These are phyloP conservation scores for Lycaena phlaeas DNA, from an alignment of 2,888 invertebrate species.

Conservation along the genomic window DNA sequence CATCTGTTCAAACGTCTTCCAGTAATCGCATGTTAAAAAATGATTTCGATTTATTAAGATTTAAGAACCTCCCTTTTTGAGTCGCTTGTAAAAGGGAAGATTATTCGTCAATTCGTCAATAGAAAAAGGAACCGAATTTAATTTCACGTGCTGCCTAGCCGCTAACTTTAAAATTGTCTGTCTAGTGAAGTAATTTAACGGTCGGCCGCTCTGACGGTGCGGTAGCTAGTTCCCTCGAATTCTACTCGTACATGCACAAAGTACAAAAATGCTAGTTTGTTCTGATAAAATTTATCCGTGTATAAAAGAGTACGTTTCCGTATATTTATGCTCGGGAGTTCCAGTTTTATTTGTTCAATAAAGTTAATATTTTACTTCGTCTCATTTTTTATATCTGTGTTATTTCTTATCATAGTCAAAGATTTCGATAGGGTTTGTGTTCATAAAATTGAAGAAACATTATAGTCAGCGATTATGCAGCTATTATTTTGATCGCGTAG, in stretches of 20 bases:
- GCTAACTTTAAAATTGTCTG: slow-evolving; percentile 3
- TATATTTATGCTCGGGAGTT: background rate
- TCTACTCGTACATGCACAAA: background rate
- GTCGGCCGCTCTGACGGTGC: slow-evolving; percentile 4
- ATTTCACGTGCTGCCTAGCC: background rate
- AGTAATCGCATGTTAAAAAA: too few species aligned
- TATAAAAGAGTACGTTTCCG: slow-evolving; percentile 6
- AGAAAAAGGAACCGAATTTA: background rate
- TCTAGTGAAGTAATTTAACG: slow-evolving; percentile 4
- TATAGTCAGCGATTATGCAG: too few species aligned
- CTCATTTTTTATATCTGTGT: too few species aligned
- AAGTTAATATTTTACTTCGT: background rate
- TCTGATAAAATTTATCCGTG: slow-evolving; percentile 3
- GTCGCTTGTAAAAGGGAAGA: too few species aligned
- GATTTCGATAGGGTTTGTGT: too few species aligned
- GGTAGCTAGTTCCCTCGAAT: background rate
- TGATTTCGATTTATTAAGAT: too few species aligned
- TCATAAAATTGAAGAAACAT: too few species aligned
- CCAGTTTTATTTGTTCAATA: background rate
- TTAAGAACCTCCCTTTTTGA: too few species aligned
- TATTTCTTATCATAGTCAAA: too few species aligned
- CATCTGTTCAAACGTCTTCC: too few species aligned
- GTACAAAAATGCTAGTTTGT: slow-evolving; percentile 5
- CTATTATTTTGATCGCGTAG: too few species aligned
- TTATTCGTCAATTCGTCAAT: background rate